Base-by-base conservation (phyloP, 1,140 invertebrate species). In the Paracyclopina nana region DNA sequence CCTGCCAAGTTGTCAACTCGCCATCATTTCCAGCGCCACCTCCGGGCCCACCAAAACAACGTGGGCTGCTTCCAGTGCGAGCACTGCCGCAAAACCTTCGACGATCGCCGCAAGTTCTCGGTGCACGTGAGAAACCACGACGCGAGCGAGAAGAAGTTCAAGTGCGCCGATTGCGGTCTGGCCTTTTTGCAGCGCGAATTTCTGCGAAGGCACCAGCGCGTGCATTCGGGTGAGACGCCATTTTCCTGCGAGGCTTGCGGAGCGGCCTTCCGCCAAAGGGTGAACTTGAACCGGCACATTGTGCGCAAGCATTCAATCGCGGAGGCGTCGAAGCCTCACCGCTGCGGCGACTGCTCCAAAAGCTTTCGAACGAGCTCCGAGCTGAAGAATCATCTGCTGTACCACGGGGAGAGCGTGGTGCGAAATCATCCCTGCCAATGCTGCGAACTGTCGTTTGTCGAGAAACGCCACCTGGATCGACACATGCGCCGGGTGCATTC, bases 241-340 rank as follows among this genome's bases (percentile, higher is more conserved):
- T 38, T 38, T 20, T 16, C 14, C n/a, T 38, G 34, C 34, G 20
- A 38, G 14, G n/a, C 14, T 16, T 38, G 34, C 34, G 34, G 34
- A 20, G 20, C 14, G 20, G 34, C n/a, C 4, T 38, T 38, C 34
- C 14, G 20, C 20, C 34, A 38, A 20, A n/a, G 14, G 34, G 20
- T 38, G n/a, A 38, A 38, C 34, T 38, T 38, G 34, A 38, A 38
- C n/a, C 34, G 20, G 34, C 34, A 38, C 34, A 38, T 38, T 38
- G 34, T 16, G 34, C 34, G 34, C 14, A 16, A 16, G 20, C 34
- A 38, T 38, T 38, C 34, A n/a, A 16, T 20, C n/a, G 34, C 14
- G 14, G 34, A n/a, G 5, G 14, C 34, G n/a, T 16, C 14, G 20
- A 38, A 38, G 34, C 14, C 34, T n/a, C 34, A 38, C 34, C 14